A percentile compares a stretch with the other conserved stretches of the same genome.
Evolutionary conservation across 2,113 vertebrate species (phyloP).

Genomic region (Pollachius pollachius): DNA sequence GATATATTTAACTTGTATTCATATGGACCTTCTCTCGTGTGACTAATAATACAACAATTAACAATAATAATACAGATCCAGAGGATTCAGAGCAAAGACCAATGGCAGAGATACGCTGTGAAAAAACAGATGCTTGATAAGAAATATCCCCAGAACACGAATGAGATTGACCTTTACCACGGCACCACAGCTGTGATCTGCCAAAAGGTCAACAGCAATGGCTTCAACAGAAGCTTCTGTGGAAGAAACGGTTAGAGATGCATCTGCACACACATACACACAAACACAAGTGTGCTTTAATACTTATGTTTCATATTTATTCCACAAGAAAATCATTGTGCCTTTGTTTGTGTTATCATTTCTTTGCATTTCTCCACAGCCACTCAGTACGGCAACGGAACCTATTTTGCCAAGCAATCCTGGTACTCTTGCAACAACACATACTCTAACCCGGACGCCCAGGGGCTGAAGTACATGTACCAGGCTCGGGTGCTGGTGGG

Average conservation of each 20-base stretch:
- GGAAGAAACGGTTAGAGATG: conserved; percentile 53
- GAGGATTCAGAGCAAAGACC: conserved; percentile 50
- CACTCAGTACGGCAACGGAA: conserved; percentile 44
- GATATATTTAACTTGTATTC: too few species aligned
- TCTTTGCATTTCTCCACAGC: conserved; percentile 29
- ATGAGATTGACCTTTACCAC: conserved; percentile 56
- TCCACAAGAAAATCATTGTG: too few species aligned
- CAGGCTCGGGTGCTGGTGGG: conserved; percentile 46
- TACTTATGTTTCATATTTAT: too few species aligned
- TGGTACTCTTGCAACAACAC: conserved; percentile 51
- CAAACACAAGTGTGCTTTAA: background rate
- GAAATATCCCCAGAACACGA: conserved; percentile 45
- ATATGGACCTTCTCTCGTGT: too few species aligned
- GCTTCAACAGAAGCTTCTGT: conserved; percentile 65
- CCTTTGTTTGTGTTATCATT: too few species aligned
- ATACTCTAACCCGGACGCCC: conserved; percentile 45
- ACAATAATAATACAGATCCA: conserved; percentile 38
- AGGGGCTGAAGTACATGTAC: conserved; percentile 21
- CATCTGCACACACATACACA: background rate
- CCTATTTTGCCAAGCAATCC: conserved; percentile 55
- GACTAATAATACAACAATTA: background rate
- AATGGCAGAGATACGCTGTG: conserved; percentile 56
- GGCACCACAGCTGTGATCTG: conserved; percentile 53
- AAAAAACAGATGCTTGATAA: conserved; percentile 49
- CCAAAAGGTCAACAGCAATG: conserved; percentile 50